A percentile compares a stretch with the other conserved stretches of the same genome.
Conservation (phyloP, 2,797 vertebrate genomes). For the Sibirionetta formosa region DNA sequence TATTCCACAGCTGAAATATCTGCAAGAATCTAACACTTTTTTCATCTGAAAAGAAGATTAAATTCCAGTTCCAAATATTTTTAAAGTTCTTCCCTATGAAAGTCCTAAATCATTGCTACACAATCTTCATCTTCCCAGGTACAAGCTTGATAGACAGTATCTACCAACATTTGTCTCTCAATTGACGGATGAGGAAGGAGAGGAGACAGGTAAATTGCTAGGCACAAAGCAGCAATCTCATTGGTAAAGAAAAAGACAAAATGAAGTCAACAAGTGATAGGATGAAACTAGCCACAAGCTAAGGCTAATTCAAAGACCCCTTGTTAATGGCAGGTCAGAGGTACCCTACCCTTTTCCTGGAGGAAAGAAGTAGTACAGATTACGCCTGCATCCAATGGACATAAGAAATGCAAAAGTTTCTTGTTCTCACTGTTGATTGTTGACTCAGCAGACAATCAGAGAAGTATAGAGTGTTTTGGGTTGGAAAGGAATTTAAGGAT, state of each 20-base stretch:
- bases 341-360: not conserved
- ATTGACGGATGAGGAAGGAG: not conserved
- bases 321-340: not conserved
- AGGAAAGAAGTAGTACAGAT: not conserved
- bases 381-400: not conserved
- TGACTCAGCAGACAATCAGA: not conserved
- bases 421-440: not conserved
- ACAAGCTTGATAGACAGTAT: not conserved
- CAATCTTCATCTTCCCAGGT: not conserved
- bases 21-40: not conserved
- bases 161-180: not conserved
- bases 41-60: not conserved
- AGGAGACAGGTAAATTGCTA: not conserved
- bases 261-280: rapidly evolving
- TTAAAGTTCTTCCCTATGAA: not conserved
- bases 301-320: not conserved
- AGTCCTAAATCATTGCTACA: not conserved
- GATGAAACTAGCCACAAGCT: not conserved
- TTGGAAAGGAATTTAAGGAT: not conserved
- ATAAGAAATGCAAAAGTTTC: not conserved
- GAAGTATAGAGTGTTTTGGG: not conserved
- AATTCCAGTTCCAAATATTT: not conserved
- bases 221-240: not conserved
- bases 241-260: not conserved
- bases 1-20: not conserved